Evolutionary conservation across 2,888 invertebrate genomes (phyloP).

Genomic region (Drosophila melanocephala): DNA sequence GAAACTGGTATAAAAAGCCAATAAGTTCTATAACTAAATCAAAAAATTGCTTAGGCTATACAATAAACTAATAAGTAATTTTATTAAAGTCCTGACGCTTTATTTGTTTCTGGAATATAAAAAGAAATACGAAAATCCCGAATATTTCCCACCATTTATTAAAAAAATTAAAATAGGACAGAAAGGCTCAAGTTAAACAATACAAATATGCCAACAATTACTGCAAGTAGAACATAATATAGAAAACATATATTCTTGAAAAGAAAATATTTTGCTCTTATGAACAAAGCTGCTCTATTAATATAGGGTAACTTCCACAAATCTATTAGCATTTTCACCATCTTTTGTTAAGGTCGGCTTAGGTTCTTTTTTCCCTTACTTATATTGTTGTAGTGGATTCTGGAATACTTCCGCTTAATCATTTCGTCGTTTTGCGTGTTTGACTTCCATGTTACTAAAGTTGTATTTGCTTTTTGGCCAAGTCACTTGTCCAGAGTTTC

Average conservation of each 20-base stretch:
- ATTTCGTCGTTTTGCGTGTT: conserved; percentile 47
- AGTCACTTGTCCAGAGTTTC: conserved; percentile 52
- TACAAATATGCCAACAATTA: neutral
- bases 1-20: neutral
- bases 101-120: neutral
- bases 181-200: neutral
- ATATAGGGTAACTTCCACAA: conserved; percentile 9
- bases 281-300: conserved; percentile 21
- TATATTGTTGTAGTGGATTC: conserved; percentile 29
- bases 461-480: conserved; percentile 49
- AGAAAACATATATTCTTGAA: neutral
- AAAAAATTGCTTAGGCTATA: neutral
- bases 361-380: neutral
- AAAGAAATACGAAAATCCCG: neutral
- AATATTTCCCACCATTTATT: neutral
- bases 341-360: conserved; percentile 22
- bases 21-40: no score
- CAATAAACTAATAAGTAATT: neutral
- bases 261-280: neutral
- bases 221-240: neutral
- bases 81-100: neutral
- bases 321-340: conserved; percentile 23
- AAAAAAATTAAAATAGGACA: neutral
- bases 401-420: conserved; percentile 32
- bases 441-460: conserved; percentile 36